Evolutionary conservation across 2,113 vertebrate species (phyloP).

Genomic region (Oncorhynchus kisutch): DNA sequence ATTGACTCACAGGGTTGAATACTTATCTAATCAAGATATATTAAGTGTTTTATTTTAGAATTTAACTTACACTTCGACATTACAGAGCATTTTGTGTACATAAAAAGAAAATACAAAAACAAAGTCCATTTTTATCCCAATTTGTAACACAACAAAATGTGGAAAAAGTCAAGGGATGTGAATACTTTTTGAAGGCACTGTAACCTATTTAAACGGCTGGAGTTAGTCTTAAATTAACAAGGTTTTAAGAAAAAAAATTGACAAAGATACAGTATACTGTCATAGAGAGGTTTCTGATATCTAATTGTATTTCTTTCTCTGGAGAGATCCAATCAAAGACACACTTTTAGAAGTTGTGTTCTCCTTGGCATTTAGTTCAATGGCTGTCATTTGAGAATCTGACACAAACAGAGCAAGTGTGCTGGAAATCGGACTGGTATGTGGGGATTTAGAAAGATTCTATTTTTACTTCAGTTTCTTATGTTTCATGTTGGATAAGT

Average conservation of each 20-base stretch:
- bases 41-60: no score
- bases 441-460: not conserved
- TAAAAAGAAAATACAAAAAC: no score
- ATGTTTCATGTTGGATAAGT: conserved; percentile 11
- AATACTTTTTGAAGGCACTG: no score
- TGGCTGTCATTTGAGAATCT: conserved; percentile 37
- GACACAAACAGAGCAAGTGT: conserved; percentile 6
- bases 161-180: no score
- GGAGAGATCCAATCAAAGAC: conserved; percentile 30
- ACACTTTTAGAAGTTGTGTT: not conserved
- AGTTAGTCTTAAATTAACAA: conserved; percentile 40
- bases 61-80: no score
- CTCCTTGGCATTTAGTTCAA: conserved; percentile 3
- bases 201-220: conserved; percentile 40
- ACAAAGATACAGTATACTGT: conserved; percentile 12
- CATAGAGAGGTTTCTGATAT: conserved; percentile 41
- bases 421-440: conserved; percentile 6
- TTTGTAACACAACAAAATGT: no score
- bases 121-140: no score
- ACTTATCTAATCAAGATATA: no score
- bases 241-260: conserved; percentile 23
- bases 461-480: conserved; percentile 9
- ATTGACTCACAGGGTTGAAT: no score
- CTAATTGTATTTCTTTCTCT: conserved; percentile 26
- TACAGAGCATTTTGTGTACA: no score